phyloP scores from a whole-genome alignment of 2,797 vertebrate species.

The Taeniopygia guttata region DNA sequence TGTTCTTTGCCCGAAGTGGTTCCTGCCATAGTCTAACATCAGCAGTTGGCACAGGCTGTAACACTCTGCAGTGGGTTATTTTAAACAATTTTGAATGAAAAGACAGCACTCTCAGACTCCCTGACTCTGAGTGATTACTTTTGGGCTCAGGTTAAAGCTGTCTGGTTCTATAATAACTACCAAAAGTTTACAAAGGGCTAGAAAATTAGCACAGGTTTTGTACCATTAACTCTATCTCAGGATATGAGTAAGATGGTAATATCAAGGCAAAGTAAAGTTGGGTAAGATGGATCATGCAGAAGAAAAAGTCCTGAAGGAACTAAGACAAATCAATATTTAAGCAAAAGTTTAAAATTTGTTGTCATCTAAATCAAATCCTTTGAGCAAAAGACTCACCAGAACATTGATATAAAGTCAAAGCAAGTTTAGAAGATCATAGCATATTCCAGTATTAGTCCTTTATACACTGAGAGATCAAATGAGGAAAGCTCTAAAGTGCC shows the following conservation, averaged over 20 bases:
- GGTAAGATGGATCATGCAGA: neutral
- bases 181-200: neutral
- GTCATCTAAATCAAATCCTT: neutral
- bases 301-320: neutral
- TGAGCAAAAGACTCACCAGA: neutral
- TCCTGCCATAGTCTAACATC: neutral
- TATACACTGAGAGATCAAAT: neutral
- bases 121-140: neutral
- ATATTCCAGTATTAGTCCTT: neutral
- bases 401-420: neutral
- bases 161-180: neutral
- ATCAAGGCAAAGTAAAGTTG: neutral
- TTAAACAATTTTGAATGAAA: constrained; percentile 12
- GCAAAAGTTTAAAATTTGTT: neutral
- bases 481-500: neutral
- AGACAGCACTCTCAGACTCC: neutral
- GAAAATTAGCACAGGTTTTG: neutral
- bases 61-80: neutral
- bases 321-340: neutral
- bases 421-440: neutral
- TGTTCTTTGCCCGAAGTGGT: neutral
- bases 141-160: neutral
- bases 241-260: neutral
- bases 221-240: neutral
- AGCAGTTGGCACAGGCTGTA: neutral